Evolutionary conservation across 1,140 invertebrate genomes (phyloP).

Genomic region (Acromyrmex charruanus): DNA sequence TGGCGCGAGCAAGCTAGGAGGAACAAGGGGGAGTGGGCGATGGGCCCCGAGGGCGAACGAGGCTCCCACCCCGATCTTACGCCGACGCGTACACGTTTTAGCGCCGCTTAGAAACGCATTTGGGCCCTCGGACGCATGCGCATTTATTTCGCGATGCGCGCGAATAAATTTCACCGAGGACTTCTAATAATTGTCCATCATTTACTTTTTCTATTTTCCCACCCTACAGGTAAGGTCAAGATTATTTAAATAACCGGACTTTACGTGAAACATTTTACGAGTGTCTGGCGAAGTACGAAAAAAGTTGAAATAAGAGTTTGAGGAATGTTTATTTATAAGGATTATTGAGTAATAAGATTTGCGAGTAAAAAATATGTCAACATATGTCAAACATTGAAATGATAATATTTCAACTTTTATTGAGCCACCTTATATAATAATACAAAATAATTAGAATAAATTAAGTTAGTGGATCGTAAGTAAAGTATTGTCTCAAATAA

Average conservation of each 20-base stretch:
- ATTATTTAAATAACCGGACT: slow-evolving; percentile 10
- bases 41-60: slow-evolving; percentile 33
- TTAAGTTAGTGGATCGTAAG: no score
- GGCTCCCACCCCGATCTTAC: neutral
- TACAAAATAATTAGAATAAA: no score
- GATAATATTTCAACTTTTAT: no score
- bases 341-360: neutral
- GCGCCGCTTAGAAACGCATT: slow-evolving; percentile 73
- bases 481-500: no score
- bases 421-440: no score
- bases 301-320: neutral
- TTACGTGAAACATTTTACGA: neutral
- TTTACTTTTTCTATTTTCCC: neutral
- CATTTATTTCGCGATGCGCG: slow-evolving; percentile 72
- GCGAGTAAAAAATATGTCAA: neutral
- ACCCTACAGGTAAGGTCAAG: no score
- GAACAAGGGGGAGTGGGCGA: slow-evolving; percentile 34
- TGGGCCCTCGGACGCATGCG: slow-evolving; percentile 19
- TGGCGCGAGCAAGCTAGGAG: slow-evolving; percentile 43
- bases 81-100: slow-evolving; percentile 68
- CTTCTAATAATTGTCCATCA: slow-evolving; percentile 64
- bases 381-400: no score
- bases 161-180: slow-evolving; percentile 71
- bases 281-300: neutral
- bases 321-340: neutral